phyloP scores from a whole-genome alignment of 2,797 vertebrate species.

The Scolopax rusticola region DNA sequence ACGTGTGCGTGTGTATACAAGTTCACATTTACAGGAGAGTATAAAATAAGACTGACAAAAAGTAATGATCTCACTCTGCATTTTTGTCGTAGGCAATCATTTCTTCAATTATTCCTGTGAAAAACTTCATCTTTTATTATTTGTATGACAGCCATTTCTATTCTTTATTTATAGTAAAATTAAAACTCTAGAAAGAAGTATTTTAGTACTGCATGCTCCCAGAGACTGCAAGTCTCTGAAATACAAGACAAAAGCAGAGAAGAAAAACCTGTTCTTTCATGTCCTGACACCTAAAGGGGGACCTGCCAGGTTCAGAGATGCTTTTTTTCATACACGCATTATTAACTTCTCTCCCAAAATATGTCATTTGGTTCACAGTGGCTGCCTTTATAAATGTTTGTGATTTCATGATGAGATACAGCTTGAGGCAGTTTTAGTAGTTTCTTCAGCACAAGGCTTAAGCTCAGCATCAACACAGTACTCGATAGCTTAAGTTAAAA shows the following conservation, averaged over 20 bases:
- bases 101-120: not conserved
- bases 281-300: not conserved
- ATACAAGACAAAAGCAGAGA: not conserved
- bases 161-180: not conserved
- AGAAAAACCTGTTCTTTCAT: not conserved
- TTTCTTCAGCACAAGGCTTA: not conserved
- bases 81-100: not conserved
- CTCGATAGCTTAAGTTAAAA: not conserved
- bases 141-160: not conserved
- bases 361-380: not conserved
- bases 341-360: not conserved
- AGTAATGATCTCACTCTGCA: not conserved
- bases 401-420: not conserved
- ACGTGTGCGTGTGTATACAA: fast-evolving
- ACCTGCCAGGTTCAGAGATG: not conserved
- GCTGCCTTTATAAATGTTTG: not conserved
- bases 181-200: not conserved
- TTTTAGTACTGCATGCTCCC: not conserved
- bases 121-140: not conserved
- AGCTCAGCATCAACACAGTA: not conserved
- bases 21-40: not conserved
- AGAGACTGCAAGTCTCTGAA: not conserved
- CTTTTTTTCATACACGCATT: fast-evolving
- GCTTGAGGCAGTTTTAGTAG: not conserved
- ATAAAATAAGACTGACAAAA: not conserved